Conservation (phyloP, 2,797 vertebrate genomes). For the Arctocebus calabarensis region DNA sequence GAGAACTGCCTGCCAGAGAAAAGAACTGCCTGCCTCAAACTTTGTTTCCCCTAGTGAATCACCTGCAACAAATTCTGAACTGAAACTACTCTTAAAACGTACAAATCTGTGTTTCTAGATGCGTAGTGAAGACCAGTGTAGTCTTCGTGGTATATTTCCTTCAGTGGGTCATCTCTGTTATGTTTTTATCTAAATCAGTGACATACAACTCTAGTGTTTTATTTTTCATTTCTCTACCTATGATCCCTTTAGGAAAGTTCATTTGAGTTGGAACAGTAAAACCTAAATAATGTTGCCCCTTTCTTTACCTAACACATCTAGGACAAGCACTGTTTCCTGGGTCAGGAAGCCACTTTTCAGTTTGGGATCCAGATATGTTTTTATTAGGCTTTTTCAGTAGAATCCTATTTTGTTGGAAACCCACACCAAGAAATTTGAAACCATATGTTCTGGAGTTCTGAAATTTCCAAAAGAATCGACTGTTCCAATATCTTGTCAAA, state of each 20-base stretch:
- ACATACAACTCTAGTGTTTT: neutral
- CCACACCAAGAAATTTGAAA: neutral
- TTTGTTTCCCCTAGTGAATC: neutral
- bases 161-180: neutral
- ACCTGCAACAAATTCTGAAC: neutral
- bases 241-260: neutral
- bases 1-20: neutral
- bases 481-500: neutral
- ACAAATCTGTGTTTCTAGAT: neutral
- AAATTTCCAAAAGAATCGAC: neutral
- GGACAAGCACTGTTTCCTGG: neutral
- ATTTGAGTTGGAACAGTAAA: neutral
- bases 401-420: neutral
- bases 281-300: neutral
- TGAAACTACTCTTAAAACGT: neutral
- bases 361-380: neutral
- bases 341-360: neutral
- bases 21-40: neutral
- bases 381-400: constrained; percentile 1
- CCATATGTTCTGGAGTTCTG: neutral
- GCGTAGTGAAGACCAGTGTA: neutral
- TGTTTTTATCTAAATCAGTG: neutral
- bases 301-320: neutral
- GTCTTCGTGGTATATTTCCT: neutral
- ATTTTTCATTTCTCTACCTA: neutral